Evolutionary conservation across 2,888 invertebrate genomes (phyloP), one percentile per base, ranked within the genome.

Genomic region (Agrochola lychnidis): DNA sequence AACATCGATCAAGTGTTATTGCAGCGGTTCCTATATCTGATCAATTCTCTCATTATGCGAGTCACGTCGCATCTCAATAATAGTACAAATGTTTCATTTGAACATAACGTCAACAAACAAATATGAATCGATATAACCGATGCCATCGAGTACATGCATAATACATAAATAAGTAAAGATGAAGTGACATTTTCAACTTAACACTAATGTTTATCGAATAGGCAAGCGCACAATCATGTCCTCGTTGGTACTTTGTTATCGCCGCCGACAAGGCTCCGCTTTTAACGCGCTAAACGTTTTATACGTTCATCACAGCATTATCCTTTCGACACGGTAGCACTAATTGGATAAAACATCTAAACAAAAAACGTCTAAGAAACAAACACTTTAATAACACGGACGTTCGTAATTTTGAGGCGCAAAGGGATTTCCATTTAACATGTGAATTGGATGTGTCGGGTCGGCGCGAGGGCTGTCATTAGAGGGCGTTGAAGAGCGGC

Each of bases 321-420:
- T 96, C 95, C 96, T 96, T 96, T 96, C 96, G 96, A 96, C 96
- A 96, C 96, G 96, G 96, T 96, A 96, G 96, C 96, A 94, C 96
- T 96, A 96, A 96, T 96, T 96, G 96, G 96, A 94, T 94, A 92
- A 95, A 95, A 95, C 92, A 90, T 94, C 91, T 93, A 93, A 92
- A 94, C 92, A 94, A 95, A 95, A 95, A 96, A 94, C 91, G 90
- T 93, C 92, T 92, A 94, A 95, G 94, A 96, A 96, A 96, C 96
- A 96, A 96, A 96, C 95, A 95, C 93, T 94, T 95, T 96, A 96
- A 96, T 96, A 95, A 95, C 91, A 92, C 92, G 93, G 93, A 92
- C 92, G 93, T 89, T 93, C 91, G 91, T 95, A 95, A 95, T 95
- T 94, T 94, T 88, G 91, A 94, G 93, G 94, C 94, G 94, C 93